Conservation (phyloP, 1,140 invertebrate genomes). For the Drosophila parabipectinata region DNA sequence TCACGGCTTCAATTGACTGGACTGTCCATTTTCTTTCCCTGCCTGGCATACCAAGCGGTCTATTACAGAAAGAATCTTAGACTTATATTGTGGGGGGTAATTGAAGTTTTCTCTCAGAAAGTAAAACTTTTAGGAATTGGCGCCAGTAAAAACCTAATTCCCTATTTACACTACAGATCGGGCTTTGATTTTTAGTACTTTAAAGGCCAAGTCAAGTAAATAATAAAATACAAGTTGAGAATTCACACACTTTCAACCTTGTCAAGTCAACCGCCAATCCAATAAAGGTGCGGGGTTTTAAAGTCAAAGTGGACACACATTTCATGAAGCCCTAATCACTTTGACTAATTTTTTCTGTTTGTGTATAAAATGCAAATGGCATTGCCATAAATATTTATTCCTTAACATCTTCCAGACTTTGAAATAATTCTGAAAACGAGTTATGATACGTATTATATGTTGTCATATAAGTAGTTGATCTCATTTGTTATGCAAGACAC, state of each 20-base stretch:
- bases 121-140: constrained; percentile 1
- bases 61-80: constrained; percentile 23
- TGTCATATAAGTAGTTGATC: not conserved
- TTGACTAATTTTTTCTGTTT: constrained; percentile 16
- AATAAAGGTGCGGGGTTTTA: constrained; percentile 23
- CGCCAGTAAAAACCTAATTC: not conserved
- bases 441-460: constrained; percentile 12
- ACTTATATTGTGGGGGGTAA: constrained; percentile 7
- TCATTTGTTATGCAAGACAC: constrained; percentile 25
- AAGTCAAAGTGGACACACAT: not conserved
- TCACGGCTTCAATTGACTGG: constrained; percentile 32
- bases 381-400: constrained; percentile 20
- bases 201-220: not conserved
- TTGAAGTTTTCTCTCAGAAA: constrained; percentile 25
- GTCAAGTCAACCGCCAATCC: not conserved
- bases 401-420: not conserved
- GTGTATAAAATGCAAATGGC: constrained; percentile 40
- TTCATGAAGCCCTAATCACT: constrained; percentile 10
- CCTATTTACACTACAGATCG: not conserved
- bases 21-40: constrained; percentile 28
- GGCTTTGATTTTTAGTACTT: not conserved
- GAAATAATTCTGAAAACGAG: constrained; percentile 7
- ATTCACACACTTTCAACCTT: constrained; percentile 7
- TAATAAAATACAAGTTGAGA: not conserved
- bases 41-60: constrained; percentile 19